Percentiles rank a stretch among this genome's conserved stretches.
phyloP scores from a whole-genome alignment of 2,888 invertebrate species.

The Cephus sareptanus region DNA sequence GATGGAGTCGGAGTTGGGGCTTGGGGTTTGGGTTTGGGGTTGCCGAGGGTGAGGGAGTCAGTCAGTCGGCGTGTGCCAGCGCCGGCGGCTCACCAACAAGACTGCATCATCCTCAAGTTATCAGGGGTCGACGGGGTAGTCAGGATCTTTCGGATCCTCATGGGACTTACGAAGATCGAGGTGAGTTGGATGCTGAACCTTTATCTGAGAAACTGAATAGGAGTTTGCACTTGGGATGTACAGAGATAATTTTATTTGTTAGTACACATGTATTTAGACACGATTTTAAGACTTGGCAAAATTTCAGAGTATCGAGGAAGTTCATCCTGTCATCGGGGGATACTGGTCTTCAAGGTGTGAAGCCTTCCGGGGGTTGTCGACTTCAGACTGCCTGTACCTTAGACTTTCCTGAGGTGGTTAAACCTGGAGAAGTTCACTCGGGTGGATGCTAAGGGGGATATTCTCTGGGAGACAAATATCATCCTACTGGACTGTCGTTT shows the following conservation, averaged over 20 bases:
- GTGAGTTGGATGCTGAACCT: background rate
- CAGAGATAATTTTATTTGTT: background rate
- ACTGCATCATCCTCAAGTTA: background rate
- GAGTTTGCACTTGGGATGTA: background rate
- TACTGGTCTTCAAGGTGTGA: background rate
- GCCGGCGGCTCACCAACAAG: slow-evolving; percentile 37
- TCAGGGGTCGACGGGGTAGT: background rate
- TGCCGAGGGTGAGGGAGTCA: slow-evolving; percentile 28
- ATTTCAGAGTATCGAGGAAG: background rate
- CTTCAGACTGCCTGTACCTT: background rate
- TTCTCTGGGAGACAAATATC: background rate
- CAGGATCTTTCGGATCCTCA: background rate
- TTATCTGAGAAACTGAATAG: background rate
- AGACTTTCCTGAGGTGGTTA: background rate
- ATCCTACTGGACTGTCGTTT: background rate
- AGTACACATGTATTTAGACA: background rate
- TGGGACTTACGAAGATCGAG: background rate
- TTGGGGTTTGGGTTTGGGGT: slow-evolving; percentile 2
- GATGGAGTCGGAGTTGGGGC: slow-evolving; percentile 14
- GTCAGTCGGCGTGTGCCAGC: slow-evolving; percentile 58
- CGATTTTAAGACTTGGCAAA: background rate
- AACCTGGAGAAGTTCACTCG: background rate
- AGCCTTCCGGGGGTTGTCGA: background rate
- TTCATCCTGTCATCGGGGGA: background rate
- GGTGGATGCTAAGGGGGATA: background rate